Base-by-base conservation (phyloP, 2,113 vertebrate genomes). In the Catagonus wagneri region DNA sequence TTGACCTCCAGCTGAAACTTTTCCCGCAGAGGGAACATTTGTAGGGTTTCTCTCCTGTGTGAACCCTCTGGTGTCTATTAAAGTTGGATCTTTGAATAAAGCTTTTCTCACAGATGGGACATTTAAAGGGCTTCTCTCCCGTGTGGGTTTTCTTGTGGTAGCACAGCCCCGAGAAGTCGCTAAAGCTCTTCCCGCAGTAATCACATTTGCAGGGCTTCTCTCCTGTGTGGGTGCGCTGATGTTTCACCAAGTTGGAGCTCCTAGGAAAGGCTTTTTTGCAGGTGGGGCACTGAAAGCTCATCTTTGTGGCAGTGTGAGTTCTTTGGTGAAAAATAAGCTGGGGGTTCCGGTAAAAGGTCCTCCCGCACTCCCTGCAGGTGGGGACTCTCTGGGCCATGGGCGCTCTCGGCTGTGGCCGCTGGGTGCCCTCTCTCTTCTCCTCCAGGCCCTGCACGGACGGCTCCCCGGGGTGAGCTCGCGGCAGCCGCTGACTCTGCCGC, bases 71-170 rank as follows among this genome's bases (percentile, higher is more conserved):
- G 56, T 98, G 98, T 39, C 97, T 90, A 36, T 96, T 97, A 12
- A 98, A 97, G 95, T 98, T 97, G 34, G 97, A 98, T 32, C 96
- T 97, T 16, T 97, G 97, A 83, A 97, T 98, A 72, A 98, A 98
- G 44, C 97, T 97, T 16, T 98, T 98, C 34, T 96, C 98, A 7
- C 98, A 98, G 87, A 95, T 89, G 34, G 96, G 95, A 81, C 98
- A 98, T 68, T 97, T 97, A 78, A 96, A 98, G n/a, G 98, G 98
- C 34, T 98, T 98, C 71, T 98, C 97, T 2, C 97, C 97, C 0
- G 98, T 98, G 90, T 98, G 98, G 52, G 97, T 98, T 44, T 97
- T 98, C 93, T 97, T 92, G 0, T 98, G 98, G 78, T 97, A 91
- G 23, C 97, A 97, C 93, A 98, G 58, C 14, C 96, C 95, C 0